phyloP scores from a whole-genome alignment of 2,113 vertebrate genomes.

The Rhegmatorhina hoffmannsi region DNA sequence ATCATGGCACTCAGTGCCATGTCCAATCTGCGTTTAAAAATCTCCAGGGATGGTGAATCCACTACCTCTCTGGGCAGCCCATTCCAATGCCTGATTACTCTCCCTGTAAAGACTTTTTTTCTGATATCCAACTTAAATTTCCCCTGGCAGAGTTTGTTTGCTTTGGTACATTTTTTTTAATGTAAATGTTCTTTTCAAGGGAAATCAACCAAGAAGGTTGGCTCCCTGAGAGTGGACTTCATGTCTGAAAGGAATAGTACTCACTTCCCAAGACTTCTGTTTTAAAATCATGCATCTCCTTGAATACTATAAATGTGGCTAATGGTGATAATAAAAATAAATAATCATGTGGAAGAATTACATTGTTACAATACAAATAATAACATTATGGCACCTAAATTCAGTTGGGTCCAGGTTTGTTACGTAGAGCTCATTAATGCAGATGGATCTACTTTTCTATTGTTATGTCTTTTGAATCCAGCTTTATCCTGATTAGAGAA shows the following conservation, averaged over 20 bases:
- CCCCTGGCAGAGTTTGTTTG: not conserved
- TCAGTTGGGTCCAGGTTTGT: not conserved
- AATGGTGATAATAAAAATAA: not conserved
- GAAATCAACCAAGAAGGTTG: not conserved
- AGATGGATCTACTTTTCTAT: slow-evolving; percentile 3
- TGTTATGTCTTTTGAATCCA: not conserved
- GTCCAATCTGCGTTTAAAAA: no score
- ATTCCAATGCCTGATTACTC: no score
- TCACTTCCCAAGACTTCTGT: not conserved
- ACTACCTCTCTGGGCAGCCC: no score
- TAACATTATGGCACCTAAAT: not conserved
- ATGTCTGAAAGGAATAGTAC: not conserved
- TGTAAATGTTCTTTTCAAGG: not conserved
- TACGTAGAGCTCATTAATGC: not conserved
- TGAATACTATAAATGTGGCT: not conserved
- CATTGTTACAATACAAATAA: not conserved
- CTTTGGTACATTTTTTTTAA: not conserved
- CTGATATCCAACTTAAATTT: no score
- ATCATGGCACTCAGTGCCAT: no score
- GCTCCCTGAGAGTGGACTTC: not conserved
- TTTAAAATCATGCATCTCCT: not conserved
- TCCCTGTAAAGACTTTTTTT: no score
- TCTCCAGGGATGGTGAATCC: no score
- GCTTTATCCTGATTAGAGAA: not conserved
- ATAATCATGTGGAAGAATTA: not conserved